Percentiles rank a stretch among this genome's conserved stretches.
These are phyloP conservation scores for Pristionchus entomophagus DNA, from an alignment of 2,888 invertebrate species.

Conservation along the genomic window DNA sequence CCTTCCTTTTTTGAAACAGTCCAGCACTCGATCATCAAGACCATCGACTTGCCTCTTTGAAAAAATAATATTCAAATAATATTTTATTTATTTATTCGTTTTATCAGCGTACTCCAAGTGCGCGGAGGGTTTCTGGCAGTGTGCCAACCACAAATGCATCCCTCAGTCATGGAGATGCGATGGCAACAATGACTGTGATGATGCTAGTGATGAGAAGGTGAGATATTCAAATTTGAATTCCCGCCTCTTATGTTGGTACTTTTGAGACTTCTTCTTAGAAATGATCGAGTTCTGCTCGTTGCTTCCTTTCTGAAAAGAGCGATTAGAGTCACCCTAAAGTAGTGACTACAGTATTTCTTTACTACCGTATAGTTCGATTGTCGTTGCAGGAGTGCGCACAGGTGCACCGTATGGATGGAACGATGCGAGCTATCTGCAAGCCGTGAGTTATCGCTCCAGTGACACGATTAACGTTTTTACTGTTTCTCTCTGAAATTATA, in stretches of 20 bases:
- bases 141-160: conserved; percentile 84
- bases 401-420: conserved; percentile 37
- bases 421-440: conserved; percentile 40
- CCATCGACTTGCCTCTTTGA: no score
- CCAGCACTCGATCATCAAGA: no score
- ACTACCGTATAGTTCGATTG: neutral
- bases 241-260: no score
- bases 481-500: neutral
- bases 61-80: neutral
- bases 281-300: no score
- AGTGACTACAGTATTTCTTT: neutral
- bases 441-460: conserved; percentile 10
- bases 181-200: conserved; percentile 90
- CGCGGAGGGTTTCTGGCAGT: conserved; percentile 85
- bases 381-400: conserved; percentile 36
- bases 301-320: no score
- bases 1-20: no score
- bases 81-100: neutral
- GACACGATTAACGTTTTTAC: no score
- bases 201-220: conserved; percentile 87
- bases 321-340: conserved; percentile 31
- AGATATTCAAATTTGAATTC: conserved; percentile 46
- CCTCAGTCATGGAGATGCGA: conserved; percentile 93
- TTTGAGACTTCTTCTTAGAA: no score
- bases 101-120: conserved; percentile 73